A percentile compares a stretch with the other conserved stretches of the same genome.
Conservation (phyloP, 2,888 invertebrate species). For the Microplitis manilae region DNA sequence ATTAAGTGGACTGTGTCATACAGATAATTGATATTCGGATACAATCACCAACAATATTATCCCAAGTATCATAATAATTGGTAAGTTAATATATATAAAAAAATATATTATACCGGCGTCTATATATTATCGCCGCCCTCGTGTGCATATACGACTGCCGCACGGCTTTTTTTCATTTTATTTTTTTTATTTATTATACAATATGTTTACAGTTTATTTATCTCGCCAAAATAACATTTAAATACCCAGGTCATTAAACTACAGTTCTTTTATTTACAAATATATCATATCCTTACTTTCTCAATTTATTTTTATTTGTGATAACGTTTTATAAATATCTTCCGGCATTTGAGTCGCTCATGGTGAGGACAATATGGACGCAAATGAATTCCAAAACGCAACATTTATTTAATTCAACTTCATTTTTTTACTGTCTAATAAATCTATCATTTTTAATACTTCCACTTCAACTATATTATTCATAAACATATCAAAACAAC, state of each 20-base stretch:
- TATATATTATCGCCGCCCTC: slow-evolving; percentile 43
- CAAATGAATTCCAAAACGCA: slow-evolving; percentile 46
- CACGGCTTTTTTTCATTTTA: slow-evolving; percentile 45
- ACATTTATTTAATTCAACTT: slow-evolving; percentile 29
- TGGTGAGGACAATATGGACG: slow-evolving; percentile 52
- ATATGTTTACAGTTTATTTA: not conserved
- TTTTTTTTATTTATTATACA: not conserved
- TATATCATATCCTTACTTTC: too few relatives aligned
- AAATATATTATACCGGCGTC: not conserved
- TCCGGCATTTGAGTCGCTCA: slow-evolving; percentile 20
- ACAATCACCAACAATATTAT: slow-evolving; percentile 41
- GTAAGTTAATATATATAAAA: slow-evolving; percentile 44
- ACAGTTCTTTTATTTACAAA: too few relatives aligned
- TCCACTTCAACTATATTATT: too few relatives aligned
- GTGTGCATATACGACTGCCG: slow-evolving; percentile 49
- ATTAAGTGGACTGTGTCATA: slow-evolving; percentile 38
- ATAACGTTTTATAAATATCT: not conserved
- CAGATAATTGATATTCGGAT: slow-evolving; percentile 43
- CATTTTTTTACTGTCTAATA: too few relatives aligned
- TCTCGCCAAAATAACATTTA: not conserved
- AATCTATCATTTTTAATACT: too few relatives aligned
- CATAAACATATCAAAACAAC: too few relatives aligned
- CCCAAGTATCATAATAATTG: slow-evolving; percentile 39
- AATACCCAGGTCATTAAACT: not conserved
- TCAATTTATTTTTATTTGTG: not conserved